Conservation (phyloP, 1,140 invertebrate genomes). For the Leguminivora glycinivorella region DNA sequence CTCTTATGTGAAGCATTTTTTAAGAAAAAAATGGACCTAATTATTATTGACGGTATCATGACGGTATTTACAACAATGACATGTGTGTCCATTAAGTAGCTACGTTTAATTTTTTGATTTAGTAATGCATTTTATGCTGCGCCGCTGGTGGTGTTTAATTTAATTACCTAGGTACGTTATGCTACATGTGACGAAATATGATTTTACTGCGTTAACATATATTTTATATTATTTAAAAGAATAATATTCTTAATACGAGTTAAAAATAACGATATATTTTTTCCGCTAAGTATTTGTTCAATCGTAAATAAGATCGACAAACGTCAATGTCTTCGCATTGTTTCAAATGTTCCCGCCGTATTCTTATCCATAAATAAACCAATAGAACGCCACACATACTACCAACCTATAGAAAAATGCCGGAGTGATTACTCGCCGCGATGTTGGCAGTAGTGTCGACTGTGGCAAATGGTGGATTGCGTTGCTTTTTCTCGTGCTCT, state of each 20-base stretch:
- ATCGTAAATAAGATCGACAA: slow-evolving; percentile 16
- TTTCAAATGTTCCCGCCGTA: slow-evolving; percentile 60
- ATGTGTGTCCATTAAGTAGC: too few species aligned
- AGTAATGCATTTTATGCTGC: too few species aligned
- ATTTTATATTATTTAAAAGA: background rate
- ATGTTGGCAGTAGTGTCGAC: slow-evolving; percentile 76
- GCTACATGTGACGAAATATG: too few species aligned
- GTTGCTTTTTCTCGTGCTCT: slow-evolving; percentile 78
- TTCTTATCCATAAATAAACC: slow-evolving; percentile 60
- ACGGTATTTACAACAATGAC: too few species aligned
- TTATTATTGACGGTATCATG: too few species aligned
- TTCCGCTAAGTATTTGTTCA: background rate
- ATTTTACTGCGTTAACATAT: too few species aligned
- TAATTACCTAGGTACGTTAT: too few species aligned
- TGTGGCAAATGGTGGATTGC: slow-evolving; percentile 79
- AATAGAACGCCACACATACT: slow-evolving; percentile 52
- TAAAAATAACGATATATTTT: background rate
- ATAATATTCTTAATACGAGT: background rate
- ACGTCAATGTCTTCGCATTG: slow-evolving; percentile 44
- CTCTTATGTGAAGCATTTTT: too few species aligned
- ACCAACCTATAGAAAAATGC: slow-evolving; percentile 62
- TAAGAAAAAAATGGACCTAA: too few species aligned
- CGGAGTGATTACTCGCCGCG: slow-evolving; percentile 64
- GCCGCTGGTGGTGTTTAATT: too few species aligned
- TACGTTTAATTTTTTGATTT: too few species aligned